Evolutionary conservation across 2,113 vertebrate species (phyloP).

Genomic region (Physeter macrocephalus): DNA sequence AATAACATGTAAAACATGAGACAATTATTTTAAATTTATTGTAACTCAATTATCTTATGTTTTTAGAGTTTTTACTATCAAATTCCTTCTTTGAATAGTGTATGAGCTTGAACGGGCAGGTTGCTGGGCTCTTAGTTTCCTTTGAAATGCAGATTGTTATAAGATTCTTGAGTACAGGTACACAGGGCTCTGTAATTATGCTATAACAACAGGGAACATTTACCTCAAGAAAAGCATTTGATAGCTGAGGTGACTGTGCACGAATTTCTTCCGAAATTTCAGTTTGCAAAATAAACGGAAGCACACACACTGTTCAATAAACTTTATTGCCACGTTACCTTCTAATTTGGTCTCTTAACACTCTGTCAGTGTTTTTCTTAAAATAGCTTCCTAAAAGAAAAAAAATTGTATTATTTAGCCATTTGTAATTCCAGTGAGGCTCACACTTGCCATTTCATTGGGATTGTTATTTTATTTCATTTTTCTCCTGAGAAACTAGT

Average conservation of each 20-base stretch:
- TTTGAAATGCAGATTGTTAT: neutral
- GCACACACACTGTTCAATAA: neutral
- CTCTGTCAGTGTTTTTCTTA: slow-evolving; percentile 10
- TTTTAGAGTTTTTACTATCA: neutral
- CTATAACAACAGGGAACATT: neutral
- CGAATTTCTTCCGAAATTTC: neutral
- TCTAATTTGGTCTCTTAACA: neutral
- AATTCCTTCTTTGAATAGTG: neutral
- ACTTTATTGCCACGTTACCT: neutral
- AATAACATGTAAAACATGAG: neutral
- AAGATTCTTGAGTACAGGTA: neutral
- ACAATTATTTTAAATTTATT: neutral
- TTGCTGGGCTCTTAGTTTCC: neutral
- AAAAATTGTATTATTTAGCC: neutral
- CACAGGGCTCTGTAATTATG: neutral
- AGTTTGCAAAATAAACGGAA: neutral
- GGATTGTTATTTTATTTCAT: neutral
- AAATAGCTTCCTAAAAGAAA: neutral
- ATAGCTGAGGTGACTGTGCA: neutral
- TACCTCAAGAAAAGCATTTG: neutral
- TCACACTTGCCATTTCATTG: neutral
- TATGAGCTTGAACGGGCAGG: neutral
- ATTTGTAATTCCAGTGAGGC: neutral
- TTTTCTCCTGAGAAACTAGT: neutral
- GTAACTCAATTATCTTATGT: neutral